A percentile compares a stretch with the other conserved stretches of the same genome.
phyloP scores from a whole-genome alignment of 64 coral and sea anemone genomes.

The Catalaphyllia jardinei region DNA sequence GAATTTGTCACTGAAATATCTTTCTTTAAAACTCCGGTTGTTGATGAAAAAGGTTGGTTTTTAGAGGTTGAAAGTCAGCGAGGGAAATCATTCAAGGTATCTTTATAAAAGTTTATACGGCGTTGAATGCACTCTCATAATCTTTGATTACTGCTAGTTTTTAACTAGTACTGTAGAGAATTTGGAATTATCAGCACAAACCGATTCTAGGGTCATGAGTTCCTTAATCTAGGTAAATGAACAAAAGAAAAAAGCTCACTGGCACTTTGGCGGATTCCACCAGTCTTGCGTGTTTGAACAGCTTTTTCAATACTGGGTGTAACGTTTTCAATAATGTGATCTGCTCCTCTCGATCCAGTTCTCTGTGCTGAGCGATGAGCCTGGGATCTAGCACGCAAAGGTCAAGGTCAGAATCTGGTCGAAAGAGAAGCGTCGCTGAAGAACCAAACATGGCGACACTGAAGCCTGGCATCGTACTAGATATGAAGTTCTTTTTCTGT shows the following conservation, averaged over 20 bases:
- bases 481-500: not conserved
- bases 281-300: constrained; percentile 69
- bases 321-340: constrained; percentile 58
- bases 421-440: constrained; percentile 82
- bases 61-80: too few relatives aligned
- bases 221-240: too few relatives aligned
- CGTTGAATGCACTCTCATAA: too few relatives aligned
- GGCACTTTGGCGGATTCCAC: constrained; percentile 82
- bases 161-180: too few relatives aligned
- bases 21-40: too few relatives aligned
- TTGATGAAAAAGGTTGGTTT: too few relatives aligned
- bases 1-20: too few relatives aligned
- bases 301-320: constrained; percentile 41
- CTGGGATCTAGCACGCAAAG: constrained; percentile 53
- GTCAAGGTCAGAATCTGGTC: constrained; percentile 85
- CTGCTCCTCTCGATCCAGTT: constrained; percentile 58
- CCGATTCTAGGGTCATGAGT: too few relatives aligned
- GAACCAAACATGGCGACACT: constrained; percentile 85
- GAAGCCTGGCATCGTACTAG: not conserved
- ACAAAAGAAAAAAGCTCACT: constrained; percentile 37
- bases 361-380: not conserved
- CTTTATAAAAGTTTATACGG: too few relatives aligned
- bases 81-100: too few relatives aligned
- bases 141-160: too few relatives aligned
- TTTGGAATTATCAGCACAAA: not conserved